Base-by-base conservation (phyloP, 2,888 invertebrate genomes). In the Steinernema carpocapsae region DNA sequence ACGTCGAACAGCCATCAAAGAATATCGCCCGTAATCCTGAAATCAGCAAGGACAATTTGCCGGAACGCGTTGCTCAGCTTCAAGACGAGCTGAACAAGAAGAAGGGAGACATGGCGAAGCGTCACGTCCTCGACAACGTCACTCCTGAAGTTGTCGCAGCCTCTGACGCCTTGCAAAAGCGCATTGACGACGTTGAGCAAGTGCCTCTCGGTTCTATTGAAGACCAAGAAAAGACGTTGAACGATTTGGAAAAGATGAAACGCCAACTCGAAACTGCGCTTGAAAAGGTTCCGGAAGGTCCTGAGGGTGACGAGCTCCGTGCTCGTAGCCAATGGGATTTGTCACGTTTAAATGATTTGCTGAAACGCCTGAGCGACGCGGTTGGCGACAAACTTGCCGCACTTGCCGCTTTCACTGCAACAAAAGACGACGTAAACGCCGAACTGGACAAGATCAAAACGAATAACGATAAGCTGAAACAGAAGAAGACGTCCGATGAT, bases 381-480 rank as follows among this genome's bases (percentile, higher is more conserved):
- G 77, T 81, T 73, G 81, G 80, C 32, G 80, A 81, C 75, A 80
- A 80, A 59, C 71, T 80, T 42, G 80, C 80, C 51, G 80, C 81
- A 72, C 78, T 80, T 72, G 81, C 80, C 37, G 77, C 80, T 22
- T 80, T 80, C 77, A 79, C 77, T 37, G 78, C 79, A 10, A 76
- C 78, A 70, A 79, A 79, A 73, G 77, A 79, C 26, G 78, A 78
- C 52, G 81, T 70, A 10, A 70, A 74, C 22, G 74, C 64, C 42
- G 64, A 73, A 56, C 45, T 73, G 32, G 64, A 59, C 70, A 73
- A 73, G 70, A 64, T 64, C 46, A 59, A 59, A 22, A 7, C 7
- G 26, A 22, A 22, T 7, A 43, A 43, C 10, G 14, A 43, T 7
- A 7, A 7, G 7, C 14, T 6, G 17, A 51, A 10, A 10, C 17